These are phyloP conservation scores for Sorex maritimensis DNA, from an alignment of 2,797 vertebrate genomes.

Conservation along the genomic window DNA sequence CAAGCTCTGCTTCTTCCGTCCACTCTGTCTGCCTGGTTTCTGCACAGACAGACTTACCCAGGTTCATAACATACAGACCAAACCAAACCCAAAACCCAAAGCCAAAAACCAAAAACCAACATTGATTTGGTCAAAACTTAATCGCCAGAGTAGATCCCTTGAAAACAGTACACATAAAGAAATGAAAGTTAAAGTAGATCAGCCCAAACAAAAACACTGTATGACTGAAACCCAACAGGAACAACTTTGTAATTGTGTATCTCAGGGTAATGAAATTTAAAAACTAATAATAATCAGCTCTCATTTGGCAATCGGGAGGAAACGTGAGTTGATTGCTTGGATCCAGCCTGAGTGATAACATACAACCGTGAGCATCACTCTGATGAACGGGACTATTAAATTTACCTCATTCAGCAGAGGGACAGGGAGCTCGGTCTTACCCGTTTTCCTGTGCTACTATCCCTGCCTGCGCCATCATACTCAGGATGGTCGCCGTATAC, in stretches of 20 bases:
- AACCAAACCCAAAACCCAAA: too few relatives aligned
- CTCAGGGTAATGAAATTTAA: too few relatives aligned
- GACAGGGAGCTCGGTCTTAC: not conserved
- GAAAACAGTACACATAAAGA: slow-evolving; percentile 12
- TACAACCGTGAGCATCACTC: not conserved
- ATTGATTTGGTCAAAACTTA: not conserved
- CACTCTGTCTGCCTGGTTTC: not conserved
- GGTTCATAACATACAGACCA: not conserved
- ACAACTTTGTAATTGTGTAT: too few relatives aligned
- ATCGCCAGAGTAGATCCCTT: not conserved
- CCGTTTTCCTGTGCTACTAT: not conserved
- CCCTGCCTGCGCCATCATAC: not conserved
- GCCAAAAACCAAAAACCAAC: not conserved
- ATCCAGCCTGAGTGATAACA: not conserved
- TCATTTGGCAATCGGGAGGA: slow-evolving; percentile 22
- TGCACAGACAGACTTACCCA: slow-evolving; percentile 55
- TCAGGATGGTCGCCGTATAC: too few relatives aligned
- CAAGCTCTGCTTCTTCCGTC: not conserved
- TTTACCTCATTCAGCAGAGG: not conserved
- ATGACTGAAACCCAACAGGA: too few relatives aligned
- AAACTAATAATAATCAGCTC: not conserved
- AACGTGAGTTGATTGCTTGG: not conserved
- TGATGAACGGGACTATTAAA: not conserved
- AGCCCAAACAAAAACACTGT: too few relatives aligned
- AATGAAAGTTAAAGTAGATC: slow-evolving; percentile 13